phyloP scores from a whole-genome alignment of 2,113 vertebrate species.

The Limanda limanda region DNA sequence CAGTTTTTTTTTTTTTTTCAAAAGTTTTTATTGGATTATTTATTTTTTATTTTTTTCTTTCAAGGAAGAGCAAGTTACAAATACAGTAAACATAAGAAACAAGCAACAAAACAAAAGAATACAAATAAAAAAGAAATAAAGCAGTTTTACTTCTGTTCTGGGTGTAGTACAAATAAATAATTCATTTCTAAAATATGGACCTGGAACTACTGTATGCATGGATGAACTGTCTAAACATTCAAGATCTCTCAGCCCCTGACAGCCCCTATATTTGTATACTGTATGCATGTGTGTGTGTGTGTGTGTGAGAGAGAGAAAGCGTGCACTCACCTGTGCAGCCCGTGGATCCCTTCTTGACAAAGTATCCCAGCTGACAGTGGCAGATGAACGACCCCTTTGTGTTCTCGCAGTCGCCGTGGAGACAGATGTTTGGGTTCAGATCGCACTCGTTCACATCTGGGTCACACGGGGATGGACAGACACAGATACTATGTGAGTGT shows the following conservation, averaged over 20 bases:
- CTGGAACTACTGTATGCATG: slow-evolving; percentile 55
- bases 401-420: slow-evolving; percentile 93
- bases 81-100: too few species aligned
- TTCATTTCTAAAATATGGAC: slow-evolving; percentile 6
- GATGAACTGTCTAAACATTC: slow-evolving; percentile 18
- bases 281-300: slow-evolving; percentile 14
- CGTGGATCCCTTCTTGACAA: slow-evolving; percentile 90
- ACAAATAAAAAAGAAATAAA: too few species aligned
- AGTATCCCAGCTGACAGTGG: slow-evolving; percentile 91
- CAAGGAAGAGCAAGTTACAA: too few species aligned
- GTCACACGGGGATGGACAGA: slow-evolving; percentile 28
- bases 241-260: not conserved
- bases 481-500: slow-evolving; percentile 19
- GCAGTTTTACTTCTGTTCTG: not conserved
- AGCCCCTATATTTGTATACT: not conserved
- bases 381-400: slow-evolving; percentile 96
- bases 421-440: slow-evolving; percentile 92
- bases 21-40: too few species aligned
- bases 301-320: slow-evolving; percentile 19
- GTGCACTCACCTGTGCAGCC: slow-evolving; percentile 89
- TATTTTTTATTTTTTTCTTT: too few species aligned
- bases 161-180: slow-evolving; percentile 19
- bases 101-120: too few species aligned
- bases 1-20: not conserved
- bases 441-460: slow-evolving; percentile 94